Percentiles rank a stretch among this genome's conserved stretches.
These are phyloP conservation scores for Percina caprodes DNA, from an alignment of 2,113 vertebrate genomes.

Conservation along the genomic window DNA sequence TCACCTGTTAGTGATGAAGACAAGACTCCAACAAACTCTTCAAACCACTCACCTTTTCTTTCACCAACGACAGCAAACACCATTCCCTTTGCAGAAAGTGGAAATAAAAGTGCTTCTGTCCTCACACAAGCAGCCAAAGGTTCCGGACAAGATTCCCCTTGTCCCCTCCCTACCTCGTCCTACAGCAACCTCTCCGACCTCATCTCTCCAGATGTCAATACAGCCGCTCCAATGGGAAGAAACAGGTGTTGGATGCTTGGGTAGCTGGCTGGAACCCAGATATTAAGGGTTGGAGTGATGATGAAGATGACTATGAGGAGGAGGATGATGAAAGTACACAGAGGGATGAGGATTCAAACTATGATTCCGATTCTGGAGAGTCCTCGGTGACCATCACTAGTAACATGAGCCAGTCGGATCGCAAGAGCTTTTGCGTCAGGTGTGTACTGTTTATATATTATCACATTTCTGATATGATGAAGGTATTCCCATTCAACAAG, in stretches of 20 bases:
- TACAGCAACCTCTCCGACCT: conserved; percentile 19
- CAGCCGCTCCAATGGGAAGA: conserved; percentile 29
- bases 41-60: conserved; percentile 36
- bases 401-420: conserved; percentile 81
- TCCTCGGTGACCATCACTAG: conserved; percentile 84
- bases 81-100: background rate
- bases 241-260: conserved; percentile 48
- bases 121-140: background rate
- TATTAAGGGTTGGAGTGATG: conserved; percentile 57
- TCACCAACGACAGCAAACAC: background rate
- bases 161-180: background rate
- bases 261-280: conserved; percentile 70
- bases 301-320: conserved; percentile 44
- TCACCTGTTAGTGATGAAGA: conserved; percentile 61
- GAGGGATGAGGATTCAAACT: conserved; percentile 78
- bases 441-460: conserved; percentile 45
- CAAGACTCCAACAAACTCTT: conserved; percentile 73
- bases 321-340: conserved; percentile 75
- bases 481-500: background rate
- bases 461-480: background rate
- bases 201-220: conserved; percentile 19
- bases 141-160: background rate
- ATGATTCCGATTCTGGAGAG: conserved; percentile 83
- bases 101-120: conserved; percentile 6
- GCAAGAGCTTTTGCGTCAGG: conserved; percentile 83